phyloP scores from a whole-genome alignment of 2,888 invertebrate species.

The Ophion slaviceki region DNA sequence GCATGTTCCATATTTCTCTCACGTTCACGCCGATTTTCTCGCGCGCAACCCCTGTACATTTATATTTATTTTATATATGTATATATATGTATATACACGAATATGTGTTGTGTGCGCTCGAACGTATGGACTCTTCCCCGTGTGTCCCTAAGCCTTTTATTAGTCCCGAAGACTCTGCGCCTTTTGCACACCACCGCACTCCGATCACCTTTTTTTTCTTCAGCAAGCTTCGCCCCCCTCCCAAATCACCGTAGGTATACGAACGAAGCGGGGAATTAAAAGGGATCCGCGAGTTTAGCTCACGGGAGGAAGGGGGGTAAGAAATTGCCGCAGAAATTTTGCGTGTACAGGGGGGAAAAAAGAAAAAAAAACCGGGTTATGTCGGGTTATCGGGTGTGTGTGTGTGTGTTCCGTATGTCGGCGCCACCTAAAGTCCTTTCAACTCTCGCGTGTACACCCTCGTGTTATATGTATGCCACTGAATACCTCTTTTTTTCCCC shows the following conservation, averaged over 20 bases:
- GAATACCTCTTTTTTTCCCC: neutral
- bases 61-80: constrained; percentile 12
- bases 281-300: constrained; percentile 19
- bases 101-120: neutral
- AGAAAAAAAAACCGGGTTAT: constrained; percentile 58
- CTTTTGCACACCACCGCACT: constrained; percentile 23
- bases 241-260: neutral
- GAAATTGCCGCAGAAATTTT: constrained; percentile 42
- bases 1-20: constrained; percentile 75
- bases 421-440: constrained; percentile 43
- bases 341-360: constrained; percentile 23
- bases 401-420: constrained; percentile 2
- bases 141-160: constrained; percentile 2
- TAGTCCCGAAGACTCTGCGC: neutral
- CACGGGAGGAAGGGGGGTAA: constrained; percentile 12
- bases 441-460: constrained; percentile 12
- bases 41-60: constrained; percentile 17
- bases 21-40: constrained; percentile 35
- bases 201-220: neutral
- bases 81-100: neutral
- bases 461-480: neutral
- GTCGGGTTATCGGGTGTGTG: constrained; percentile 37
- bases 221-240: neutral
- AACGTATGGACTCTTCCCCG: constrained; percentile 14
- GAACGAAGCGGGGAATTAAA: neutral